phyloP scores from a whole-genome alignment of 2,113 vertebrate species.

The Notarius quadriscutis region DNA sequence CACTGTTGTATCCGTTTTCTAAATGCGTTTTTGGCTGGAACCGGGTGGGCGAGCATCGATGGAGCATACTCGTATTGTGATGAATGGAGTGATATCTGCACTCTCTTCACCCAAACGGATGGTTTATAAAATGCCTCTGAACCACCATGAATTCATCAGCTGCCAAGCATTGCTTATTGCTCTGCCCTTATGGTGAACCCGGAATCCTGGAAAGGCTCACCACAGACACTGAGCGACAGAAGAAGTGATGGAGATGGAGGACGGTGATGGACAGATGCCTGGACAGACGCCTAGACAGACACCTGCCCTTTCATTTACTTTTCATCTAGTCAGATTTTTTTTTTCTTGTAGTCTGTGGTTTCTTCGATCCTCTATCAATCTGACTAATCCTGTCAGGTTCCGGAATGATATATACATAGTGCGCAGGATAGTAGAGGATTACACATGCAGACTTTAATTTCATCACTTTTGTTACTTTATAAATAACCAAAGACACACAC shows the following conservation, averaged over 20 bases:
- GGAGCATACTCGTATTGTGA: constrained; percentile 30
- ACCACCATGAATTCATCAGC: constrained; percentile 46
- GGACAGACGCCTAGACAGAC: neutral
- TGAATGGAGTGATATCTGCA: constrained; percentile 37
- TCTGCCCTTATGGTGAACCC: constrained; percentile 46
- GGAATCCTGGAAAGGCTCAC: constrained; percentile 17
- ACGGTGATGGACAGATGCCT: neutral
- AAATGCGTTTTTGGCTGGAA: constrained; percentile 18
- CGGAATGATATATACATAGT: neutral
- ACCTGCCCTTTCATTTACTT: constrained; percentile 1
- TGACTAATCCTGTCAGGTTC: neutral
- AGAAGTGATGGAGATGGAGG: neutral
- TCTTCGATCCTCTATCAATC: neutral
- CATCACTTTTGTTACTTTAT: constrained; percentile 15
- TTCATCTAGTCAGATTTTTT: neutral
- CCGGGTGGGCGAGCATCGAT: constrained; percentile 10
- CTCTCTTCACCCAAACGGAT: constrained; percentile 22
- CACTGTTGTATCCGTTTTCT: constrained; percentile 39
- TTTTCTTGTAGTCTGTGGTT: neutral
- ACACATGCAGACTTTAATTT: constrained; percentile 19
- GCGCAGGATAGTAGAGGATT: neutral
- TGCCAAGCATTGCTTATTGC: constrained; percentile 6
- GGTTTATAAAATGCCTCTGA: constrained; percentile 30
- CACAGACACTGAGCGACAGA: constrained; percentile 9
- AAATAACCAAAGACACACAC: constrained; percentile 15